Percentiles rank a stretch among this genome's conserved stretches.
phyloP scores from a whole-genome alignment of 2,797 vertebrate genomes.

The Xenentodon cancila region DNA sequence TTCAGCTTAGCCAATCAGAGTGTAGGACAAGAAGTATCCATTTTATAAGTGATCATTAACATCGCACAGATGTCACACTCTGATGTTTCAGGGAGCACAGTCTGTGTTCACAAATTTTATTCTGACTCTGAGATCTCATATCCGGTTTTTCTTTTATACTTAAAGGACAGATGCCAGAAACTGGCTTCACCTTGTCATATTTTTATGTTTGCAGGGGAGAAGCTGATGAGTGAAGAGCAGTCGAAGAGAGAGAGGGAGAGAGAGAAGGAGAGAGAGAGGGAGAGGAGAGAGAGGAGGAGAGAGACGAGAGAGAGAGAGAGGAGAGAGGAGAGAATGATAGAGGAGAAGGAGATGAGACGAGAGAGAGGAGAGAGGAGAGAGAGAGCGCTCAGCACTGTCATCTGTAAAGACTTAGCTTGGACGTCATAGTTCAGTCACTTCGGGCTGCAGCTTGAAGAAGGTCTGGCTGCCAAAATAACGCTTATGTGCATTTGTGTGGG shows the following conservation, averaged over 20 bases:
- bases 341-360: constrained; percentile 38
- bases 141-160: constrained; percentile 15
- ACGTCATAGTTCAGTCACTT: constrained; percentile 67
- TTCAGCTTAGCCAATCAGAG: constrained; percentile 46
- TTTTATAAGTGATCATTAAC: constrained; percentile 58
- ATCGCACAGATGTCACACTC: constrained; percentile 54
- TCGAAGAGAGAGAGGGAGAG: constrained; percentile 38
- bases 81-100: background rate
- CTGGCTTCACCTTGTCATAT: background rate
- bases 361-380: constrained; percentile 43
- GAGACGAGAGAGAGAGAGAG: constrained; percentile 34
- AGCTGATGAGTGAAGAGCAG: constrained; percentile 51
- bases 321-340: no score
- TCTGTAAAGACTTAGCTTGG: constrained; percentile 58
- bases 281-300: constrained; percentile 39
- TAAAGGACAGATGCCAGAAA: background rate
- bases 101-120: constrained; percentile 15
- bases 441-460: constrained; percentile 60
- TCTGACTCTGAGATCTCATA: constrained; percentile 14
- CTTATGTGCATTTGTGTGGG: constrained; percentile 21
- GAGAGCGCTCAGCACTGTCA: constrained; percentile 42
- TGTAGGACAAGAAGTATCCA: constrained; percentile 24
- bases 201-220: constrained; percentile 5
- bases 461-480: constrained; percentile 37
- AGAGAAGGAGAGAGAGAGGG: constrained; percentile 23